Percentiles rank a stretch among this genome's conserved stretches.
Evolutionary conservation across 1,140 invertebrate species (phyloP).

Genomic region (Anastatus disparis): DNA sequence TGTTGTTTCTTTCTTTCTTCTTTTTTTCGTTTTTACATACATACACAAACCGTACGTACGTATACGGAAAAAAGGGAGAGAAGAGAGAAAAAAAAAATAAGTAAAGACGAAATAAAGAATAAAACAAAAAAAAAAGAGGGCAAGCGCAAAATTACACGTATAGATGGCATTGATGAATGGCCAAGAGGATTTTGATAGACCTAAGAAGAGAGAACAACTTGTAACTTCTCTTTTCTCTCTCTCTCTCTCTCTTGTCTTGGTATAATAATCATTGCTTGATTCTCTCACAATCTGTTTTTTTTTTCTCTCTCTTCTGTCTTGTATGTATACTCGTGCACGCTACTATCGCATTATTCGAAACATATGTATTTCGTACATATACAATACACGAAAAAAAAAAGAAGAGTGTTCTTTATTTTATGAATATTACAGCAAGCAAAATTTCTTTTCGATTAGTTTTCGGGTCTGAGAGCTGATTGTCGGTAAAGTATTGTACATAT

Average conservation of each 20-base stretch:
- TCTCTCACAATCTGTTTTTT: slow-evolving; percentile 27
- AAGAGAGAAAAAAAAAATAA: too few species aligned
- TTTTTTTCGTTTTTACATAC: slow-evolving; percentile 43
- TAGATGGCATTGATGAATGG: slow-evolving; percentile 60
- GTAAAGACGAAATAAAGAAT: too few species aligned
- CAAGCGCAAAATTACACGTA: slow-evolving; percentile 56
- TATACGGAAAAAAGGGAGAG: too few species aligned
- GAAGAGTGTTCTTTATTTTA: too few species aligned
- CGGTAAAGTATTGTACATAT: too few species aligned
- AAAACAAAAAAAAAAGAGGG: slow-evolving; percentile 45
- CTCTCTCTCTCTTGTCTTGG: slow-evolving; percentile 35
- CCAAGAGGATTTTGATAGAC: slow-evolving; percentile 57
- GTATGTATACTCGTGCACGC: slow-evolving; percentile 14
- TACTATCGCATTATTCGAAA: slow-evolving; percentile 25
- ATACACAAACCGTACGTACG: slow-evolving; percentile 34
- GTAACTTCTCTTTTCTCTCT: slow-evolving; percentile 21
- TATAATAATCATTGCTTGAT: slow-evolving; percentile 27
- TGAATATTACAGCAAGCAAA: too few species aligned
- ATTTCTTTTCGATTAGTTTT: too few species aligned
- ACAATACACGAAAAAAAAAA: too few species aligned
- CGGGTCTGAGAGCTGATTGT: too few species aligned
- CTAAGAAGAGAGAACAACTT: background rate
- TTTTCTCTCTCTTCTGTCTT: too few species aligned
- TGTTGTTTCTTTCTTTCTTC: too few species aligned
- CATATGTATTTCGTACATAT: too few species aligned